A percentile compares a stretch with the other conserved stretches of the same genome.
phyloP scores from a whole-genome alignment of 2,888 invertebrate species.

The Dynastes maya region DNA sequence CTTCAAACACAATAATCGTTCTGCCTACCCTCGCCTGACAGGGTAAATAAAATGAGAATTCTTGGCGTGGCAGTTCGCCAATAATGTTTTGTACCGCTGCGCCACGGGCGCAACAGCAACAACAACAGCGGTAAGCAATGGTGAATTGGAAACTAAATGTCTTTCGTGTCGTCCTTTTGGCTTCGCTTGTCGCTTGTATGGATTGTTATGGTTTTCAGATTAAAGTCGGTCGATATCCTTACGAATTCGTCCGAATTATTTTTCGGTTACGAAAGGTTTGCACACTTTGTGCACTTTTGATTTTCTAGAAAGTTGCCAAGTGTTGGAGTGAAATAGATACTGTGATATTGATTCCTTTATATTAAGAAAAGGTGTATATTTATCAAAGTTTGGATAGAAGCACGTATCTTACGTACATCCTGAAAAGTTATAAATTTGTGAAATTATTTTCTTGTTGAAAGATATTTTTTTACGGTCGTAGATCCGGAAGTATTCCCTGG shows the following conservation, averaged over 20 bases:
- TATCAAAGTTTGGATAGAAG: too few species aligned
- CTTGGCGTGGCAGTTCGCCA: constrained; percentile 50
- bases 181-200: not conserved
- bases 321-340: too few species aligned
- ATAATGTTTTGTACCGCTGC: constrained; percentile 41
- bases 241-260: not conserved
- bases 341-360: too few species aligned
- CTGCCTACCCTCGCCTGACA: constrained; percentile 47
- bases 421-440: too few species aligned
- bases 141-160: constrained; percentile 32
- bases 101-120: constrained; percentile 25
- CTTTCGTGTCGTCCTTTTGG: constrained; percentile 14
- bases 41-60: constrained; percentile 51
- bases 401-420: too few species aligned
- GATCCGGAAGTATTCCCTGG: too few species aligned
- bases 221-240: not conserved
- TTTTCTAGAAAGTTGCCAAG: too few species aligned
- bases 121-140: constrained; percentile 13
- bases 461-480: too few species aligned
- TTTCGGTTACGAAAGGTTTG: not conserved
- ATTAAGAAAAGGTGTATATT: too few species aligned
- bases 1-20: constrained; percentile 52
- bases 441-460: too few species aligned
- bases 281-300: not conserved
- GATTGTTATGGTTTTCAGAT: constrained; percentile 19